These are phyloP conservation scores for Galaxea fascicularis DNA, from an alignment of 92 coral and sea anemone species.

Conservation along the genomic window DNA sequence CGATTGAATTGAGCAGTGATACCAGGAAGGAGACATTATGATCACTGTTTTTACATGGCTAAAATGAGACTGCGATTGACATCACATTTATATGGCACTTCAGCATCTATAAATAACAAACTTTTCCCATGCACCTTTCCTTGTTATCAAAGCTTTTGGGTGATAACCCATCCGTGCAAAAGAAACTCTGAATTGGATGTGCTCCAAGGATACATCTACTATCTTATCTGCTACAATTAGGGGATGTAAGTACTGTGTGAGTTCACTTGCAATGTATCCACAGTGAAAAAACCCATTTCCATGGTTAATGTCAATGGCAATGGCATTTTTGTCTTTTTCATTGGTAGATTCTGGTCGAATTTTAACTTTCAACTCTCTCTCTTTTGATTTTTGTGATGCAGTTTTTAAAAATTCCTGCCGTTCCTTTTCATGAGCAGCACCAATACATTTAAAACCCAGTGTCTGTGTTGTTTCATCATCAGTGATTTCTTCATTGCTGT, in stretches of 20 bases:
- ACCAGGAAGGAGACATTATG: neutral
- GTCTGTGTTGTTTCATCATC: conserved; percentile 42
- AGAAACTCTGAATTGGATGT: conserved; percentile 32
- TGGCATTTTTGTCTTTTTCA: conserved; percentile 60
- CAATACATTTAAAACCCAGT: conserved; percentile 64
- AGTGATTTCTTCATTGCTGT: conserved; percentile 17
- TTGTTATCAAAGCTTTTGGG: conserved; percentile 23
- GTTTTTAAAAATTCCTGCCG: conserved; percentile 39
- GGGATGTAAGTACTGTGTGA: conserved; percentile 53
- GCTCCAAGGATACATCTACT: conserved; percentile 28
- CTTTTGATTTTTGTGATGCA: conserved; percentile 23
- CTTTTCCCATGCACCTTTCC: conserved; percentile 49
- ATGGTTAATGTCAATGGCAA: conserved; percentile 50
- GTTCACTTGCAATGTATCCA: conserved; percentile 65
- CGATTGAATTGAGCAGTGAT: conserved; percentile 4
- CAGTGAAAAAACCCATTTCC: conserved; percentile 38
- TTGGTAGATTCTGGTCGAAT: conserved; percentile 56
- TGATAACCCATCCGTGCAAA: conserved; percentile 49
- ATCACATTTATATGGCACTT: neutral
- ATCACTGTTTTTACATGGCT: neutral
- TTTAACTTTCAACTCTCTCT: neutral
- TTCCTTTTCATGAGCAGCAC: conserved; percentile 57
- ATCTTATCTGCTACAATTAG: conserved; percentile 28
- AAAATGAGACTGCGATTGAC: neutral
- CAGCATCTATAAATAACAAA: conserved; percentile 31